These are phyloP conservation scores for Sinocyclocheilus maitianheensis DNA, from an alignment of 2,113 vertebrate genomes.

Conservation along the genomic window DNA sequence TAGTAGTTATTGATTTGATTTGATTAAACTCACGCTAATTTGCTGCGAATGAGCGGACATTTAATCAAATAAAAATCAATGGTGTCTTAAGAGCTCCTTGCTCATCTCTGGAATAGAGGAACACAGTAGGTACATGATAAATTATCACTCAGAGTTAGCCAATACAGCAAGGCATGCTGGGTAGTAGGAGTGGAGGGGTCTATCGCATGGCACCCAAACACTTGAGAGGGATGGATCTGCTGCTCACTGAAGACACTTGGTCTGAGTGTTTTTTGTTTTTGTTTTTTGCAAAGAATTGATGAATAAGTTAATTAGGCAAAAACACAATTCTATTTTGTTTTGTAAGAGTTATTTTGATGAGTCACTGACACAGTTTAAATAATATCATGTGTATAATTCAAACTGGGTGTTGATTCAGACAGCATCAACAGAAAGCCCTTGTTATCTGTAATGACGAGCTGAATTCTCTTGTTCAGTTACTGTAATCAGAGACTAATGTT, in stretches of 20 bases:
- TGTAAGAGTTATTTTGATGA: neutral
- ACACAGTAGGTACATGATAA: slow-evolving; percentile 74
- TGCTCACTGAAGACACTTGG: slow-evolving; percentile 57
- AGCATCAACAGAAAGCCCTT: neutral
- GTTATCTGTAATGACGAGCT: neutral
- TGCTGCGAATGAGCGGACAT: slow-evolving; percentile 79
- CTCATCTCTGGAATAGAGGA: slow-evolving; percentile 72
- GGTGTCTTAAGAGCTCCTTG: slow-evolving; percentile 74
- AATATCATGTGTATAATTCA: neutral
- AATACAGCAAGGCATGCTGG: slow-evolving; percentile 68
- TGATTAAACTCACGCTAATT: slow-evolving; percentile 84
- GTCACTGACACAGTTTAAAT: neutral
- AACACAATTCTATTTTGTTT: neutral
- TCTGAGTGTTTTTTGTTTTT: slow-evolving; percentile 58
- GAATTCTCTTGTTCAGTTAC: neutral
- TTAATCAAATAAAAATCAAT: slow-evolving; percentile 85
- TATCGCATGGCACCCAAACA: slow-evolving; percentile 62
- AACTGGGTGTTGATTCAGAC: neutral
- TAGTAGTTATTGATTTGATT: slow-evolving; percentile 82
- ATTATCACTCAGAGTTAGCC: slow-evolving; percentile 70
- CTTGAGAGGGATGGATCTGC: slow-evolving; percentile 64
- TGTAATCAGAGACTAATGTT: slow-evolving; percentile 34
- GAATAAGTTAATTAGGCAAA: neutral
- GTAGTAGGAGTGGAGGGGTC: slow-evolving; percentile 61
- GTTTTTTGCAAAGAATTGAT: slow-evolving; percentile 48